A percentile compares a stretch with the other conserved stretches of the same genome.
Conservation (phyloP, 2,888 invertebrate species). For the Rhyacophila evoluta region DNA sequence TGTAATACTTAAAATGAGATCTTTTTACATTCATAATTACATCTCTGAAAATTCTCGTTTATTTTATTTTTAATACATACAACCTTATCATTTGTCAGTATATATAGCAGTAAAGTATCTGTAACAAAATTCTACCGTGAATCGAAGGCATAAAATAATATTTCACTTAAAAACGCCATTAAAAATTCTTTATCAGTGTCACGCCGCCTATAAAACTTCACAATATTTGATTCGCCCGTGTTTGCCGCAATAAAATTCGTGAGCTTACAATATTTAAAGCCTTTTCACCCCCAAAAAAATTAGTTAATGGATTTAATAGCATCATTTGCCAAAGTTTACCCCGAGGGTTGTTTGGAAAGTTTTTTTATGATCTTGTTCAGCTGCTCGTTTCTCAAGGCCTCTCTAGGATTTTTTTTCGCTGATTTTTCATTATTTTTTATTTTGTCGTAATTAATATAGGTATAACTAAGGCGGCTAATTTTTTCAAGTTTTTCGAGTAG, state of each 20-base stretch:
- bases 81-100: too few species aligned
- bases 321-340: neutral
- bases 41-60: too few species aligned
- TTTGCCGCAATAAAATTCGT: neutral
- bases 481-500: neutral
- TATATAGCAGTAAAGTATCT: too few species aligned
- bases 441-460: neutral
- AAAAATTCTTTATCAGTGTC: too few species aligned
- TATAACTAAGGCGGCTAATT: neutral
- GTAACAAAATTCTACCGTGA: too few species aligned
- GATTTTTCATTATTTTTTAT: neutral
- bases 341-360: neutral
- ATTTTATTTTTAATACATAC: too few species aligned
- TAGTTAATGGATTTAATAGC: neutral
- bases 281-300: neutral
- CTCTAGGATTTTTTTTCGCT: neutral
- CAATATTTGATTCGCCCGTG: neutral
- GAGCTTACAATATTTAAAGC: neutral
- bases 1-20: too few species aligned
- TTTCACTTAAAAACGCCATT: too few species aligned
- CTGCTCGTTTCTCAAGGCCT: neutral
- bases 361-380: neutral
- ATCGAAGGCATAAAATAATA: too few species aligned
- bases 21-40: too few species aligned
- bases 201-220: too few species aligned